These are phyloP conservation scores for Scolopax bukidnonensis DNA, from an alignment of 2,797 vertebrate species.

Conservation along the genomic window DNA sequence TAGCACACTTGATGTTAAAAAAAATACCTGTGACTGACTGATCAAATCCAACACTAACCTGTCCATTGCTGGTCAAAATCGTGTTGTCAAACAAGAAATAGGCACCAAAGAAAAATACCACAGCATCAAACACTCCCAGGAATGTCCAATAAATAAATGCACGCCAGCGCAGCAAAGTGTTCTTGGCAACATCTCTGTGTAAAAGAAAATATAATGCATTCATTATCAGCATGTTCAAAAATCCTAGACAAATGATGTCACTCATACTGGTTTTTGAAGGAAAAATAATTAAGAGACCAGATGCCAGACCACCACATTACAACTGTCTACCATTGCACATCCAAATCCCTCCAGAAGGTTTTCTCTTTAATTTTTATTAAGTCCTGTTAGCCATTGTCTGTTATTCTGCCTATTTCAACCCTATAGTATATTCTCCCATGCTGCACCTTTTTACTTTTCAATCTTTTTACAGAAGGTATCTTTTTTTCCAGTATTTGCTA, in stretches of 20 bases:
- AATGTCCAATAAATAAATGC: slow-evolving; percentile 95
- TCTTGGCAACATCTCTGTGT: slow-evolving; percentile 96
- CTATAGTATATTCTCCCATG: neutral
- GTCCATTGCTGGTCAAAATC: slow-evolving; percentile 91
- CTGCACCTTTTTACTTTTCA: neutral
- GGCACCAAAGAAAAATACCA: slow-evolving; percentile 97
- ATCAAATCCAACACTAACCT: slow-evolving; percentile 74
- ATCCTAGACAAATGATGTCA: neutral
- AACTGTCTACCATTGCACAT: neutral
- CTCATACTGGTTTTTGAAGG: neutral
- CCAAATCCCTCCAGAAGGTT: neutral
- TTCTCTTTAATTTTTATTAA: neutral
- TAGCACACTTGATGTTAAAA: neutral
- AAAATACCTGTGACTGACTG: neutral
- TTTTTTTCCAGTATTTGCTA: neutral
- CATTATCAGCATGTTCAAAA: neutral
- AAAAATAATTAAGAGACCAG: neutral
- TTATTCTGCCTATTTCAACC: neutral
- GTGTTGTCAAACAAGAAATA: slow-evolving; percentile 97
- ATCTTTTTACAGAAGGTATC: neutral
- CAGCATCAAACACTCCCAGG: slow-evolving; percentile 91
- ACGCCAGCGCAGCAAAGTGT: slow-evolving; percentile 90
- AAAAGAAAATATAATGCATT: neutral
- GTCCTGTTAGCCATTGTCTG: neutral
- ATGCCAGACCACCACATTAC: neutral